These are phyloP conservation scores for Exephanes ischioxanthus DNA, from an alignment of 2,888 invertebrate species.

Conservation along the genomic window DNA sequence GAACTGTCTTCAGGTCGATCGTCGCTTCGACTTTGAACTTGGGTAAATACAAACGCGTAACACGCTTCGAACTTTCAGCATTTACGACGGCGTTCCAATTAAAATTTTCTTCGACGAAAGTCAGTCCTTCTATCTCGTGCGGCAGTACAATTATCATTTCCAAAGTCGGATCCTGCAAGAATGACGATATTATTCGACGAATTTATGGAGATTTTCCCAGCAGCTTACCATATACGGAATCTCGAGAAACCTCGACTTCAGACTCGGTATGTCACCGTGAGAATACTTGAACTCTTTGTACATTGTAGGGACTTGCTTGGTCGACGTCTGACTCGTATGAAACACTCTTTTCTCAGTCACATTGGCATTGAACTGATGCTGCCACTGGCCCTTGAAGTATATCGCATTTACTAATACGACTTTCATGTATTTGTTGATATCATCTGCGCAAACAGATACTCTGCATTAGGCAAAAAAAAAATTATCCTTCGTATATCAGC, in stretches of 20 bases:
- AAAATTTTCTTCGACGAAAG: slow-evolving; percentile 83
- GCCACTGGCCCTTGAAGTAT: slow-evolving; percentile 94
- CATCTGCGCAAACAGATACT: slow-evolving; percentile 81
- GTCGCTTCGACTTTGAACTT: slow-evolving; percentile 86
- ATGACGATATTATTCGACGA: background rate
- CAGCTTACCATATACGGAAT: slow-evolving; percentile 88
- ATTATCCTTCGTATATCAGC: background rate
- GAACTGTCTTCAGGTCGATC: slow-evolving; percentile 81
- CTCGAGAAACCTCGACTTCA: slow-evolving; percentile 89
- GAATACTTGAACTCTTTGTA: slow-evolving; percentile 86
- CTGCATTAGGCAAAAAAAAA: slow-evolving; percentile 26
- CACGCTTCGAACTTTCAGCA: slow-evolving; percentile 64
- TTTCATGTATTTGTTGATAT: slow-evolving; percentile 87
- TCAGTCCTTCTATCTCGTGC: slow-evolving; percentile 87
- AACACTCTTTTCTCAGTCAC: slow-evolving; percentile 86
- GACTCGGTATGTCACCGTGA: slow-evolving; percentile 85
- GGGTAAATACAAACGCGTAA: slow-evolving; percentile 85
- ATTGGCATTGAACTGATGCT: slow-evolving; percentile 87
- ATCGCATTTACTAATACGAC: slow-evolving; percentile 93
- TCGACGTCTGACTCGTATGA: slow-evolving; percentile 86
- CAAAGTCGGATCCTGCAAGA: slow-evolving; percentile 87
- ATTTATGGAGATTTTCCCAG: slow-evolving; percentile 7
- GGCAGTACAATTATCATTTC: slow-evolving; percentile 93
- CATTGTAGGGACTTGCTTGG: slow-evolving; percentile 91
- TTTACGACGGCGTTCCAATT: slow-evolving; percentile 78